Conservation (phyloP, 2,888 invertebrate genomes). For the Hypercompe scribonia region DNA sequence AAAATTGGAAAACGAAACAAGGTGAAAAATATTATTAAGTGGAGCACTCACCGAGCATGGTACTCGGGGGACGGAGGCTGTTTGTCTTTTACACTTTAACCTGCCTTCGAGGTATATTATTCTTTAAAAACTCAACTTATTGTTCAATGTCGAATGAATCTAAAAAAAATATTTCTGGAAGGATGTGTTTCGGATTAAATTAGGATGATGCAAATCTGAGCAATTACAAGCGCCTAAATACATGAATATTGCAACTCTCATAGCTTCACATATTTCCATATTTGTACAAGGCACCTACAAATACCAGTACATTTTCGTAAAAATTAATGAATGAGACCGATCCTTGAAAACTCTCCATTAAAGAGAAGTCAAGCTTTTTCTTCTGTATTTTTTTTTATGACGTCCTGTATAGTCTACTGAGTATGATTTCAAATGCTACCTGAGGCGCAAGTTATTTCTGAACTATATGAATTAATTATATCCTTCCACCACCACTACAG, state of each 20-base stretch:
- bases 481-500: too few species aligned
- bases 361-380: too few species aligned
- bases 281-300: too few species aligned
- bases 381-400: too few species aligned
- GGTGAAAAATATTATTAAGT: constrained; percentile 87
- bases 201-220: background rate
- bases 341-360: too few species aligned
- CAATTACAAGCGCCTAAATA: background rate
- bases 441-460: too few species aligned
- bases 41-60: constrained; percentile 67
- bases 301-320: too few species aligned
- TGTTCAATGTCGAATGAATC: background rate
- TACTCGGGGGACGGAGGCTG: constrained; percentile 45
- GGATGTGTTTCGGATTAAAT: background rate
- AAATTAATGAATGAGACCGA: too few species aligned
- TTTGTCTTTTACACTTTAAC: constrained; percentile 47
- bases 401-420: too few species aligned
- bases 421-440: too few species aligned
- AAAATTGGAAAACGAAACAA: constrained; percentile 87
- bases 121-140: constrained; percentile 35
- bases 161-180: background rate
- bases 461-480: too few species aligned
- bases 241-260: background rate
- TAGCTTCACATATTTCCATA: background rate
- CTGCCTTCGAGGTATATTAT: constrained; percentile 23